Conservation (phyloP, 1,140 invertebrate genomes). For the Hycleus phaleratus region DNA sequence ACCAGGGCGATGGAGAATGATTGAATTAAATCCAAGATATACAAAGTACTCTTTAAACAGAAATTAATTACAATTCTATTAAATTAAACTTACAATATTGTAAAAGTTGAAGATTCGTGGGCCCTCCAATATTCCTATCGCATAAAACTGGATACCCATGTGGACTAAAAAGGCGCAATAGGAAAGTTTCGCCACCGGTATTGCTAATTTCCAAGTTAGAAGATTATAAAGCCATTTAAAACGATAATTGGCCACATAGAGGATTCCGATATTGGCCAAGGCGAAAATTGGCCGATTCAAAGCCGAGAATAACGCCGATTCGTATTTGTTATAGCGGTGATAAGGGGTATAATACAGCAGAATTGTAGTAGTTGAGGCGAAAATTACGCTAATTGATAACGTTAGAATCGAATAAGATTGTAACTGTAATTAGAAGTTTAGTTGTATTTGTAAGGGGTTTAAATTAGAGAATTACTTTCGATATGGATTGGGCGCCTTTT, state of each 20-base stretch:
- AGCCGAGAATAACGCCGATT: slow-evolving; percentile 49
- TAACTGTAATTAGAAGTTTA: slow-evolving; percentile 21
- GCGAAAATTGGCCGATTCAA: slow-evolving; percentile 52
- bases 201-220: slow-evolving; percentile 52
- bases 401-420: slow-evolving; percentile 32
- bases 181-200: slow-evolving; percentile 60
- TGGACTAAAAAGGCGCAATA: slow-evolving; percentile 64
- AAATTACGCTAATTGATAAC: slow-evolving; percentile 29
- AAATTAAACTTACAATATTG: slow-evolving; percentile 33
- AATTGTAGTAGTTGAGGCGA: slow-evolving; percentile 36
- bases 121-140: slow-evolving; percentile 42
- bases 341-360: too few relatives aligned
- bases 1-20: slow-evolving; percentile 38
- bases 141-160: slow-evolving; percentile 42
- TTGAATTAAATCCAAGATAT: slow-evolving; percentile 38
- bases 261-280: slow-evolving; percentile 43
- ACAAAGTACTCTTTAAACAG: slow-evolving; percentile 24
- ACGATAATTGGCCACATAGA: slow-evolving; percentile 42
- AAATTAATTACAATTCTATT: background rate
- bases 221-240: slow-evolving; percentile 29
- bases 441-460: too few relatives aligned
- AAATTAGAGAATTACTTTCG: too few relatives aligned
- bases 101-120: slow-evolving; percentile 39
- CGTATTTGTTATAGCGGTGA: slow-evolving; percentile 37
- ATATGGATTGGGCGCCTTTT: slow-evolving; percentile 20